Evolutionary conservation across 2,113 vertebrate genomes (phyloP).

Genomic region (Labrus mixtus): DNA sequence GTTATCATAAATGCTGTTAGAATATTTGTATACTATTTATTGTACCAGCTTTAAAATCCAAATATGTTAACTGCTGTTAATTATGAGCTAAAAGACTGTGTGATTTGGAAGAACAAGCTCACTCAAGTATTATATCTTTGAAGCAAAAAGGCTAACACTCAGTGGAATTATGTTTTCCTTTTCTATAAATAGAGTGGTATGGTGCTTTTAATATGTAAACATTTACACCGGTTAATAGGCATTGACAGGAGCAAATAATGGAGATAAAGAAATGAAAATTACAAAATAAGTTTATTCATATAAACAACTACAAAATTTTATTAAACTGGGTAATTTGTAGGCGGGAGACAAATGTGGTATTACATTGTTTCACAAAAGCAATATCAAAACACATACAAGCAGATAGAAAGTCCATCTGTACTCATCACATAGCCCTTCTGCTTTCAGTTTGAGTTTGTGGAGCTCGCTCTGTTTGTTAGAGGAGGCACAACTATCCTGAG

Average conservation of each 20-base stretch:
- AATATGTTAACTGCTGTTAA: neutral
- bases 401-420: slow-evolving; percentile 43
- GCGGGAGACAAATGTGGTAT: slow-evolving; percentile 46
- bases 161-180: too few species aligned
- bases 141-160: too few species aligned
- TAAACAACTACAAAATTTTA: slow-evolving; percentile 77
- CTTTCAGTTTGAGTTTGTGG: slow-evolving; percentile 33
- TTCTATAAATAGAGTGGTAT: too few species aligned
- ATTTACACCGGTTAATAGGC: too few species aligned
- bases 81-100: too few species aligned
- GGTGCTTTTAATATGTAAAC: too few species aligned
- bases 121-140: too few species aligned
- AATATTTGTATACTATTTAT: neutral
- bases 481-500: slow-evolving; percentile 74
- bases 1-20: neutral
- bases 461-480: slow-evolving; percentile 51
- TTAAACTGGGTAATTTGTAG: slow-evolving; percentile 52
- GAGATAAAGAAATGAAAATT: slow-evolving; percentile 57
- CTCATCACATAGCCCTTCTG: slow-evolving; percentile 44
- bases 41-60: neutral
- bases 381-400: slow-evolving; percentile 75
- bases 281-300: slow-evolving; percentile 77
- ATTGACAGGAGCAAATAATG: neutral
- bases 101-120: too few species aligned
- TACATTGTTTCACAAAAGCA: slow-evolving; percentile 68